These are phyloP conservation scores for Globodera ellingtonae DNA, from an alignment of 1,140 invertebrate species.

Conservation along the genomic window DNA sequence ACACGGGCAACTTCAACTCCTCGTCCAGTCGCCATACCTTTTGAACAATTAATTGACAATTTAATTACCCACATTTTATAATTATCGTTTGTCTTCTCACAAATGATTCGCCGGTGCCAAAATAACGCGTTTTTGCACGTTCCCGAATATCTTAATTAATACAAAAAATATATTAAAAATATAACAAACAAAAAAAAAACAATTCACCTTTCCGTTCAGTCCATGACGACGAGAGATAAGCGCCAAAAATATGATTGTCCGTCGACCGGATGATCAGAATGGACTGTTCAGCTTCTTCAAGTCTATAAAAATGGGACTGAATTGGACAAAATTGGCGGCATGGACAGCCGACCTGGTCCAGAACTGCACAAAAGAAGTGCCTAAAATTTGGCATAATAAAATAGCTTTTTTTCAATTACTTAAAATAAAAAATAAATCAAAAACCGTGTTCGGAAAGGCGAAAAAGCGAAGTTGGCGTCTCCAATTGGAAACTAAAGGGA, in stretches of 20 bases:
- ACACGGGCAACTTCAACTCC: slow-evolving; percentile 52
- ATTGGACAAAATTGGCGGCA: not conserved
- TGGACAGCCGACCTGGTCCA: slow-evolving; percentile 50
- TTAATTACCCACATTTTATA: no score
- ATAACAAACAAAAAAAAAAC: not conserved
- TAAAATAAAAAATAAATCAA: not conserved
- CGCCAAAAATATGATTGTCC: slow-evolving; percentile 58
- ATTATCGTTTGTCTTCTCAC: slow-evolving; percentile 14
- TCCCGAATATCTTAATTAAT: slow-evolving; percentile 46
- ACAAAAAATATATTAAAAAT: slow-evolving; percentile 20
- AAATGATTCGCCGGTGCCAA: slow-evolving; percentile 54
- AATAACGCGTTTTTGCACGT: slow-evolving; percentile 51
- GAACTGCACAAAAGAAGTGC: slow-evolving; percentile 48
- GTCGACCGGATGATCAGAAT: slow-evolving; percentile 55
- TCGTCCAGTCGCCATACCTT: slow-evolving; percentile 44
- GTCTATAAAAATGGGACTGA: slow-evolving; percentile 40
- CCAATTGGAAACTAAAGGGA: slow-evolving; percentile 38
- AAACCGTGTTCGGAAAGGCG: slow-evolving; percentile 62
- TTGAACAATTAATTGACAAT: not conserved
- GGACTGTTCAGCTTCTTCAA: slow-evolving; percentile 63
- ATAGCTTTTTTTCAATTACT: no score
- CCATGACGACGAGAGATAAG: slow-evolving; percentile 59
- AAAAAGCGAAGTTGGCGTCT: slow-evolving; percentile 59
- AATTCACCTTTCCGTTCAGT: slow-evolving; percentile 44
- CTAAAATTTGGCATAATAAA: not conserved